These are phyloP conservation scores for Pterocles burchelli DNA, from an alignment of 2,113 vertebrate species.

Conservation along the genomic window DNA sequence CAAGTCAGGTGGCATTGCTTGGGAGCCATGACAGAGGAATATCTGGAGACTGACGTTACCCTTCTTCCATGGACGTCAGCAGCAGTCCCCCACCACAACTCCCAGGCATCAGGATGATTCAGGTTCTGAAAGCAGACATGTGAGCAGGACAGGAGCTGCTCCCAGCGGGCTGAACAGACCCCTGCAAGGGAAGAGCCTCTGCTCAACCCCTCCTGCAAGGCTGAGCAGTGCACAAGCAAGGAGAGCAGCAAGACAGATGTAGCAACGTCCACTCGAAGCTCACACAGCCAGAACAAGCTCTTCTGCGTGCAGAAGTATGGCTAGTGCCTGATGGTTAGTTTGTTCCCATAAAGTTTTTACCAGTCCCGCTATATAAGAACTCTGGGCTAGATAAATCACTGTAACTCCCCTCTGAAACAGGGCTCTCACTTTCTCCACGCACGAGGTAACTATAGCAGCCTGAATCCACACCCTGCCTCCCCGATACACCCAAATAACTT, in stretches of 20 bases:
- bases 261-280: background rate
- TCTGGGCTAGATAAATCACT: background rate
- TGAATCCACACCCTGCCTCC: background rate
- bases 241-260: background rate
- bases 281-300: background rate
- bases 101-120: background rate
- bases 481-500: background rate
- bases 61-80: background rate
- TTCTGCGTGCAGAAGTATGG: background rate
- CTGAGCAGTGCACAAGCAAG: background rate
- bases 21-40: background rate
- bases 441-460: background rate
- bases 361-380: background rate
- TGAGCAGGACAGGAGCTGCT: background rate
- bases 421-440: background rate
- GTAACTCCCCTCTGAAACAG: background rate
- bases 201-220: background rate
- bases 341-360: background rate
- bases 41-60: background rate
- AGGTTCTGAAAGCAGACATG: fast-evolving
- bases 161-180: background rate
- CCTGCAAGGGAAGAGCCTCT: background rate
- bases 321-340: background rate
- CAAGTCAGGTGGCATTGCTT: background rate
- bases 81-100: background rate